Evolutionary conservation across 1,140 invertebrate species (phyloP).

Genomic region (Neuroterus valhalla): DNA sequence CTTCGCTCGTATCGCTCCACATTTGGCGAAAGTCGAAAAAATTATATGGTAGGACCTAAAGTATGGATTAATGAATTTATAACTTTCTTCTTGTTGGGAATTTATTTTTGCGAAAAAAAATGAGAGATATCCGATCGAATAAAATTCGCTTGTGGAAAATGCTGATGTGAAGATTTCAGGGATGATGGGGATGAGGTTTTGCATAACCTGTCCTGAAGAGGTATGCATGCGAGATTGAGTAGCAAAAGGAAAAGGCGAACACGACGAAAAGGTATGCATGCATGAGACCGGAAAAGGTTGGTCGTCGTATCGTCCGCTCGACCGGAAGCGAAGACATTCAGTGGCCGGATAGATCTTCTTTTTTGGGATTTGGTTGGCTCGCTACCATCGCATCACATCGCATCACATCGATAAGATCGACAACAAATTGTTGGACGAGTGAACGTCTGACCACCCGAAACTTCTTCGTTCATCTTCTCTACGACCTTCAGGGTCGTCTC

Average conservation of each 20-base stretch:
- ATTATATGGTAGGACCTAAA: too few relatives aligned
- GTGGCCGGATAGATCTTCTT: conserved; percentile 34
- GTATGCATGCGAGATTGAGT: conserved; percentile 37
- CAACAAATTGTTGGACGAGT: conserved; percentile 10
- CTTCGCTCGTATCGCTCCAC: too few relatives aligned
- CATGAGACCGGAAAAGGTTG: conserved; percentile 59
- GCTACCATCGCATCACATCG: neutral
- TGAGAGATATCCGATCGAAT: neutral
- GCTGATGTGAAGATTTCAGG: neutral
- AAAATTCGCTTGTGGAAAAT: neutral
- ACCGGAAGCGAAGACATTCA: conserved; percentile 50
- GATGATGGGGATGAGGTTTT: conserved; percentile 20
- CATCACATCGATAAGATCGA: conserved; percentile 41
- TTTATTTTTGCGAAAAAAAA: neutral
- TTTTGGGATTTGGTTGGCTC: conserved; percentile 11
- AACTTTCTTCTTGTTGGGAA: neutral
- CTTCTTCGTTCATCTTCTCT: conserved; percentile 16
- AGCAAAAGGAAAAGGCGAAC: neutral
- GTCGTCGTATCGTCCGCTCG: conserved; percentile 44
- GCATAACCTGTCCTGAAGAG: conserved; percentile 8
- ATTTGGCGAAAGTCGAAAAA: too few relatives aligned
- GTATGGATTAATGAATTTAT: too few relatives aligned
- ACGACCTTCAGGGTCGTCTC: conserved; percentile 3
- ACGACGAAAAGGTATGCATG: conserved; percentile 51
- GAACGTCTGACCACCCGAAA: neutral